phyloP scores from a whole-genome alignment of 2,797 vertebrate genomes.

The Adrianichthys oophorus region DNA sequence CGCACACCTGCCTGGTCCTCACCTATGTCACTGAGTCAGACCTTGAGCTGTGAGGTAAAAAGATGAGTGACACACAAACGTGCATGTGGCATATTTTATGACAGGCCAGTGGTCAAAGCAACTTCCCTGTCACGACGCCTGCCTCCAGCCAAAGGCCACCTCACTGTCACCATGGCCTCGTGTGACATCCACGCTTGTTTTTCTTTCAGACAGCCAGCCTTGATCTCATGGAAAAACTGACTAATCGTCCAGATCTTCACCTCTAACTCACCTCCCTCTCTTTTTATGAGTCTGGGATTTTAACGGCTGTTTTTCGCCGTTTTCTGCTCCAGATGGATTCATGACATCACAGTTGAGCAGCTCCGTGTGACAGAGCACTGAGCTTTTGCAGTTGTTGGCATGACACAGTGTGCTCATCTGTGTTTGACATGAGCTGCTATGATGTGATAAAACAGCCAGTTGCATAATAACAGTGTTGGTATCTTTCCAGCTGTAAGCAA shows the following conservation, averaged over 20 bases:
- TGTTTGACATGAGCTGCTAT: neutral
- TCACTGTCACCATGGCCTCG: conserved; percentile 61
- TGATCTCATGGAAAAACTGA: conserved; percentile 82
- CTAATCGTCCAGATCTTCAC: conserved; percentile 57
- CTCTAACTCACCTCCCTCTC: conserved; percentile 39
- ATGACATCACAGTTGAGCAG: conserved; percentile 63
- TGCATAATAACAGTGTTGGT: conserved; percentile 39
- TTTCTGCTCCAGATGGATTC: conserved; percentile 49
- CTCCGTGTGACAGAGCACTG: conserved; percentile 27
- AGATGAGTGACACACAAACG: conserved; percentile 11
- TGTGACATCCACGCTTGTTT: conserved; percentile 74
- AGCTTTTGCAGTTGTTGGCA: conserved; percentile 21
- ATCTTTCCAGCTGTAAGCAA: conserved; percentile 35
- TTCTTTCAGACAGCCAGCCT: conserved; percentile 61
- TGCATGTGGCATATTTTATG: conserved; percentile 22
- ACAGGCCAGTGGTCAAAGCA: conserved; percentile 20
- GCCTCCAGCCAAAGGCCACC: conserved; percentile 40
- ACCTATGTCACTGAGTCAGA: conserved; percentile 89
- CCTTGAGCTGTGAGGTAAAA: conserved; percentile 84
- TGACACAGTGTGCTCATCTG: conserved; percentile 16
- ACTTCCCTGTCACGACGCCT: conserved; percentile 12
- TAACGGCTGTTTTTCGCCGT: conserved; percentile 38
- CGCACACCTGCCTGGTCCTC: conserved; percentile 65
- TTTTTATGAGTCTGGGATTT: conserved; percentile 71
- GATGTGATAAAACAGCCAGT: conserved; percentile 30